Evolutionary conservation across 1,140 invertebrate species (phyloP).

Genomic region (Psilanteris sp.): DNA sequence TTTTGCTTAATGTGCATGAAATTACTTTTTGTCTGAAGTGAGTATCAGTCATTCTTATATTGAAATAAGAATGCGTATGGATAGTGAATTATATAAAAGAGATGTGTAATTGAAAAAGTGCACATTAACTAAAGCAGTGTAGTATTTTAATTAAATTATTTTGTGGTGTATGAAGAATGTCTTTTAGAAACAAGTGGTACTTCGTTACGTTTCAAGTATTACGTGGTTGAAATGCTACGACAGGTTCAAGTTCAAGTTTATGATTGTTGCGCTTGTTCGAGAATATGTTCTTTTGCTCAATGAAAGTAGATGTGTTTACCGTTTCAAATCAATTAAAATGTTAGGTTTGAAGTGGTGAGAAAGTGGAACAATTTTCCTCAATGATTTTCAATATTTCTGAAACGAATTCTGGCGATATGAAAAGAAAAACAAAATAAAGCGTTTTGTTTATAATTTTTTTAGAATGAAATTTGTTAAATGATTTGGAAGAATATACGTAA

Average conservation of each 20-base stretch:
- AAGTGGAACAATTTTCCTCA: too few species aligned
- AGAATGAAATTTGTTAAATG: too few species aligned
- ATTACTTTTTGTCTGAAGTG: conserved; percentile 52
- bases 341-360: too few species aligned
- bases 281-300: neutral
- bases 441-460: too few species aligned
- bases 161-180: conserved; percentile 11
- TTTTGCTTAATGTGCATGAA: conserved; percentile 58
- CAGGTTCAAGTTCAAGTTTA: conserved; percentile 54
- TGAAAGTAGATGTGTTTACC: neutral
- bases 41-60: conserved; percentile 39
- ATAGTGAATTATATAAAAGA: conserved; percentile 10
- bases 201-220: conserved; percentile 9
- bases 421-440: too few species aligned
- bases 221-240: conserved; percentile 12
- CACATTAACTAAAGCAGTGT: conserved; percentile 35
- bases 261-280: conserved; percentile 24
- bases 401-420: too few species aligned
- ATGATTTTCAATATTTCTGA: too few species aligned
- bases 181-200: conserved; percentile 11
- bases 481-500: too few species aligned
- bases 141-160: conserved; percentile 40
- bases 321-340: neutral
- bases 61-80: conserved; percentile 34
- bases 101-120: conserved; percentile 31